A percentile compares a stretch with the other conserved stretches of the same genome.
phyloP scores from a whole-genome alignment of 1,140 invertebrate genomes.

The Berghia stephanieae region DNA sequence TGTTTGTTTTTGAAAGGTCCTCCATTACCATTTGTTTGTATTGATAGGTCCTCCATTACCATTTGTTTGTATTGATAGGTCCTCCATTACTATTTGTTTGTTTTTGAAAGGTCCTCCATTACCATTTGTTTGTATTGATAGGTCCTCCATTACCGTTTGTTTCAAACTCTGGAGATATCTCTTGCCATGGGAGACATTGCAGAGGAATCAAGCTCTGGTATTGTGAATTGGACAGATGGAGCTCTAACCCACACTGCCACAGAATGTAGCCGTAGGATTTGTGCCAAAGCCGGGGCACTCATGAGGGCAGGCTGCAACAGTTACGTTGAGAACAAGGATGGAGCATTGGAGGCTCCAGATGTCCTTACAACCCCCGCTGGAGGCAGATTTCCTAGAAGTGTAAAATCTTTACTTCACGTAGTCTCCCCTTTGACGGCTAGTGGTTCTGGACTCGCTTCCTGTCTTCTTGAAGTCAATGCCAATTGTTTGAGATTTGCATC shows the following conservation, averaged over 20 bases:
- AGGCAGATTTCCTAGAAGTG: slow-evolving; percentile 10
- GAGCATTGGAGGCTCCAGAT: slow-evolving; percentile 20
- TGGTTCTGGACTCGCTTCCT: neutral
- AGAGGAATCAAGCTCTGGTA: slow-evolving; percentile 1
- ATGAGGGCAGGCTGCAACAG: slow-evolving; percentile 21
- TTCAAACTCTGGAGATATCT: neutral
- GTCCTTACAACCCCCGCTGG: slow-evolving; percentile 25
- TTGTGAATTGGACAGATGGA: slow-evolving; percentile 32
- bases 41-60: slow-evolving; percentile 12
- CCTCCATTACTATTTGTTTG: too few relatives aligned
- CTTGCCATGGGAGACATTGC: slow-evolving; percentile 10
- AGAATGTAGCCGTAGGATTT: slow-evolving; percentile 12
- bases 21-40: neutral
- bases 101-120: too few relatives aligned
- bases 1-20: too few relatives aligned
- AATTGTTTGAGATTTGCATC: slow-evolving; percentile 25
- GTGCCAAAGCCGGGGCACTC: slow-evolving; percentile 16
- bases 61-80: too few relatives aligned
- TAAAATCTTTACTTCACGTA: slow-evolving; percentile 24
- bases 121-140: neutral
- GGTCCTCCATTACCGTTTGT: slow-evolving; percentile 1
- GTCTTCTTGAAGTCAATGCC: slow-evolving; percentile 11
- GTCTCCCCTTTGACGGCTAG: neutral
- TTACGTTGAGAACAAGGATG: slow-evolving; percentile 20
- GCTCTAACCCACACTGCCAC: slow-evolving; percentile 20